Base-by-base conservation (phyloP, 2,113 vertebrate species). In the Nothocercus nigrocapillus region DNA sequence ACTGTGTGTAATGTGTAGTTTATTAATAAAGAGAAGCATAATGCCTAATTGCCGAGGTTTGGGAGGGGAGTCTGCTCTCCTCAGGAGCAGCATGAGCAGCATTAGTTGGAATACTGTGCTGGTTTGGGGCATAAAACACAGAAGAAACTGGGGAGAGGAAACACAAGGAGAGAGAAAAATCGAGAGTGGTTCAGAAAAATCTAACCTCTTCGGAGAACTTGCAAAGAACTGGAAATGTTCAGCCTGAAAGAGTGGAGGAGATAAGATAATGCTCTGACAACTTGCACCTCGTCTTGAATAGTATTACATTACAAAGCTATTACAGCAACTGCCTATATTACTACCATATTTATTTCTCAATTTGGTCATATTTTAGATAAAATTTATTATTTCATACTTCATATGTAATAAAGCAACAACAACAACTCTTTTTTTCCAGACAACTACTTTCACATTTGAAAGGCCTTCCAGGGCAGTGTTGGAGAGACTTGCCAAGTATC, bases 191-290 rank as follows among this genome's bases (percentile, higher is more conserved):
- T 87, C 62, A 84, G 73, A 84, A 93, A 63, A 89, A 56, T 16
- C 77, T 84, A 76, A 73, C 27, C 32, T 11, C 28, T 2, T 4
- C n/a, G 54, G 74, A 56, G 79, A 27, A 3, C 0, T 4, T 36
- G 28, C 44, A 45, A 79, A 85, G 69, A 61, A 69, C 12, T 76
- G 45, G n/a, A 53, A 58, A 91, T 93, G 61, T 94, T 89, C 88
- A 82, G 56, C 82, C 89, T 94, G 36, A 16, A 72, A 36, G 30
- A 82, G 18, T 36, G 42, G 53, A 18, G n/a, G 86, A 89, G 66
- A 76, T 53, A 30, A 73, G 25, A 90, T 63, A 90, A 86, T 12
- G 28, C 34, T 92, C 86, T 75, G 69, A 94, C 88, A 92, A 84
- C 62, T 47, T 72, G 51, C 53, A 53, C 72, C 61, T 78, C 63